Conservation (phyloP, 2,888 invertebrate genomes). For the Epicampocera succincta region DNA sequence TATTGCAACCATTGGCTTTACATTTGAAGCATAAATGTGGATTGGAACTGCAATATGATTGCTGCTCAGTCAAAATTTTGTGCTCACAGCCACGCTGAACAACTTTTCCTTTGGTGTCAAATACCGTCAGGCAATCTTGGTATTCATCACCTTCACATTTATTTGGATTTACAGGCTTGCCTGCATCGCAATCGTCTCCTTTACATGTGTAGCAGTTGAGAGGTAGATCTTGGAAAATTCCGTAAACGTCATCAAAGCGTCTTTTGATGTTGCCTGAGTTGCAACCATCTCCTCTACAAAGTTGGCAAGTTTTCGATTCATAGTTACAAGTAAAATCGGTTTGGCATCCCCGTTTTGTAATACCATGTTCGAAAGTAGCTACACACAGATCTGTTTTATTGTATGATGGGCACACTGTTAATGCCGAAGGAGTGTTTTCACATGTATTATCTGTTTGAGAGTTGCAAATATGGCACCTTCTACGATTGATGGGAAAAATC, state of each 20-base stretch:
- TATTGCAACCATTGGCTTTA: conserved; percentile 73
- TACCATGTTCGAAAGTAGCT: conserved; percentile 64
- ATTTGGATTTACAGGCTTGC: conserved; percentile 21
- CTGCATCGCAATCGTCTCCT: conserved; percentile 57
- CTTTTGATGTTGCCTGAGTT: conserved; percentile 70
- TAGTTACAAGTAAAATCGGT: conserved; percentile 69
- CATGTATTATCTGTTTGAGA: conserved; percentile 69
- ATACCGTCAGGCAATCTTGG: conserved; percentile 72
- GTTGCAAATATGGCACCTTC: conserved; percentile 71
- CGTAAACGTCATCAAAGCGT: conserved; percentile 67
- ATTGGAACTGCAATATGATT: conserved; percentile 59
- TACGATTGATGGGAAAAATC: conserved; percentile 69
- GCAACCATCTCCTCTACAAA: conserved; percentile 69
- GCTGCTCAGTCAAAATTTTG: conserved; percentile 44
- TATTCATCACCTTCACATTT: conserved; percentile 69
- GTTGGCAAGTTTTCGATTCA: conserved; percentile 65
- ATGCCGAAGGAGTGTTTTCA: conserved; percentile 52
- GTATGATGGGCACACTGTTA: conserved; percentile 69
- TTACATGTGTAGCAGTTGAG: conserved; percentile 71
- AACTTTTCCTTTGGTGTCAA: conserved; percentile 61
- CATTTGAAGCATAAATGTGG: conserved; percentile 72
- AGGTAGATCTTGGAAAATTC: conserved; percentile 72
- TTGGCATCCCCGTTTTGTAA: conserved; percentile 72
- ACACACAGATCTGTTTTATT: conserved; percentile 69
- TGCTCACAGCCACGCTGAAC: conserved; percentile 72